phyloP scores from a whole-genome alignment of 2,797 vertebrate species.

The Rhadinocentrus ornatus region DNA sequence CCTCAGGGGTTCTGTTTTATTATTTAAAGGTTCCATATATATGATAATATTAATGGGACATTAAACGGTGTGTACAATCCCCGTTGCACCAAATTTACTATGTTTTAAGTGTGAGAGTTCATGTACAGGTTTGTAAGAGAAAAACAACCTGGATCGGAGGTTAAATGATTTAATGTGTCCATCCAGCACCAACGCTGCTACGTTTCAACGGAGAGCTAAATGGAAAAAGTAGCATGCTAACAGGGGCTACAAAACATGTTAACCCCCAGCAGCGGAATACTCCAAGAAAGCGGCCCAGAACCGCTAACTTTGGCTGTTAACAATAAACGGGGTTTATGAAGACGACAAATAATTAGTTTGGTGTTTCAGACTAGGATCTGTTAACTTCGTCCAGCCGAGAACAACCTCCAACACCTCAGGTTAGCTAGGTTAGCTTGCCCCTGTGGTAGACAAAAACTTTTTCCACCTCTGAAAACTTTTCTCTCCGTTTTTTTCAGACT shows the following conservation, averaged over 20 bases:
- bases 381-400: slow-evolving; percentile 6
- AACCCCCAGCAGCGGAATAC: slow-evolving; percentile 25
- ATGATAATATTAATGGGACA: no score
- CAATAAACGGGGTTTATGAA: background rate
- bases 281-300: background rate
- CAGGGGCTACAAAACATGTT: slow-evolving; percentile 48
- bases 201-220: slow-evolving; percentile 58
- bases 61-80: background rate
- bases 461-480: slow-evolving; percentile 60
- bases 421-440: slow-evolving; percentile 51
- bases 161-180: slow-evolving; percentile 55
- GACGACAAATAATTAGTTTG: background rate
- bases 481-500: slow-evolving; percentile 34
- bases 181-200: slow-evolving; percentile 44
- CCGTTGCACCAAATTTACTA: background rate
- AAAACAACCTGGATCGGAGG: background rate
- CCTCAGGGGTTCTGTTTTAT: no score
- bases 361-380: background rate
- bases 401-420: slow-evolving; percentile 33
- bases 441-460: slow-evolving; percentile 57
- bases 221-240: slow-evolving; percentile 75
- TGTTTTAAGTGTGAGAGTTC: background rate
- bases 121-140: background rate
- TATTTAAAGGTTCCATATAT: no score
- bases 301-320: background rate